Conservation (phyloP, 2,113 vertebrate genomes). For the Istiophorus platypterus region DNA sequence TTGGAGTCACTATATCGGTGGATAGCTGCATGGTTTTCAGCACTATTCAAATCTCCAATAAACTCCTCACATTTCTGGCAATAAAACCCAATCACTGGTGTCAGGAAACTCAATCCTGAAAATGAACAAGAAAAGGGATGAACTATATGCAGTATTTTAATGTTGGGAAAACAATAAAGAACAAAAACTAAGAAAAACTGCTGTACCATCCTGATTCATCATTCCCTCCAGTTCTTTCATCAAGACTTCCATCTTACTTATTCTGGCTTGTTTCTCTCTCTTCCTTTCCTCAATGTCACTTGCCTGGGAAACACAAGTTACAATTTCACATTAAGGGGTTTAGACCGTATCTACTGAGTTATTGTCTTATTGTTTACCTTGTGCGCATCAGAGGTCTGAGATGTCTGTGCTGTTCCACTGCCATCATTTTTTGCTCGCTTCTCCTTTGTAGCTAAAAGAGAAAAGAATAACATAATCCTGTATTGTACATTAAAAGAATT, state of each 20-base stretch:
- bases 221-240: slow-evolving; percentile 90
- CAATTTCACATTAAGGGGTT: neutral
- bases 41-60: slow-evolving; percentile 90
- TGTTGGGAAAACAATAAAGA: neutral
- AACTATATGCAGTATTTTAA: neutral
- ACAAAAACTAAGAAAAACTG: neutral
- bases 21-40: slow-evolving; percentile 88
- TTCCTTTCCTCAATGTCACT: slow-evolving; percentile 85
- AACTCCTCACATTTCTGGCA: slow-evolving; percentile 96
- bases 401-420: slow-evolving; percentile 32
- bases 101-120: slow-evolving; percentile 90
- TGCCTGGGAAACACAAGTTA: slow-evolving; percentile 73
- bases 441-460: slow-evolving; percentile 71
- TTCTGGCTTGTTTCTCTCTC: slow-evolving; percentile 85
- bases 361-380: slow-evolving; percentile 87
- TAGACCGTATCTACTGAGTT: too few species aligned
- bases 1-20: slow-evolving; percentile 85
- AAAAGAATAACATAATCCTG: neutral
- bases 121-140: neutral
- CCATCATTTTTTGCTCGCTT: slow-evolving; percentile 55
- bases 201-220: slow-evolving; percentile 91
- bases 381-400: slow-evolving; percentile 80
- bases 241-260: slow-evolving; percentile 89
- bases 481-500: neutral
- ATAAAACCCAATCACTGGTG: slow-evolving; percentile 95